Conservation (phyloP, 2,888 invertebrate species). For the Glaucopsyche alexis region DNA sequence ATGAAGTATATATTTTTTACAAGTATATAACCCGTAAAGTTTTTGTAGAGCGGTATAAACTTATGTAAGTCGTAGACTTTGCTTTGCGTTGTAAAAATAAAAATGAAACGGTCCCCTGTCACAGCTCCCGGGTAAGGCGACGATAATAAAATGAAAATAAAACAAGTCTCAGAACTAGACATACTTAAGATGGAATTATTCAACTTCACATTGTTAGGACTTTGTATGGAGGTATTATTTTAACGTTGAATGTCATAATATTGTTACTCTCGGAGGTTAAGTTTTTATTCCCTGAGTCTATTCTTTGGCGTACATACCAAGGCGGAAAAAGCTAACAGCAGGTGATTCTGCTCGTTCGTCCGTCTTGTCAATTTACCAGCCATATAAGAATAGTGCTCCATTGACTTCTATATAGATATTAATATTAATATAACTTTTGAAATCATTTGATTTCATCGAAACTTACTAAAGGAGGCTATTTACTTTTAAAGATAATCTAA, state of each 20-base stretch:
- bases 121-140: slow-evolving; percentile 58
- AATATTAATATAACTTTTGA: no score
- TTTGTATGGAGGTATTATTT: slow-evolving; percentile 42
- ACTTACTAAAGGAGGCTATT: no score
- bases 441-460: no score
- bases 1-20: slow-evolving; percentile 8
- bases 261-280: not conserved
- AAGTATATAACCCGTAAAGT: slow-evolving; percentile 4
- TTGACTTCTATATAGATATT: no score
- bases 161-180: slow-evolving; percentile 59
- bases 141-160: slow-evolving; percentile 59
- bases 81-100: slow-evolving; percentile 61
- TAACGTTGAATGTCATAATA: slow-evolving; percentile 16
- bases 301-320: no score
- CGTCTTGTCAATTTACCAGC: no score
- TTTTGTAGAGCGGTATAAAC: not conserved
- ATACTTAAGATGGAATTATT: slow-evolving; percentile 61
- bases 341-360: no score
- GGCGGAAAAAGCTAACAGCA: no score
- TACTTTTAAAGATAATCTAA: no score
- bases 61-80: slow-evolving; percentile 56
- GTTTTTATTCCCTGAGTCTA: no score
- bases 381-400: no score
- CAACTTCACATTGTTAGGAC: slow-evolving; percentile 57
- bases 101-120: slow-evolving; percentile 54